Conservation (phyloP, 2,888 invertebrate genomes). For the Lymantria dispar region DNA sequence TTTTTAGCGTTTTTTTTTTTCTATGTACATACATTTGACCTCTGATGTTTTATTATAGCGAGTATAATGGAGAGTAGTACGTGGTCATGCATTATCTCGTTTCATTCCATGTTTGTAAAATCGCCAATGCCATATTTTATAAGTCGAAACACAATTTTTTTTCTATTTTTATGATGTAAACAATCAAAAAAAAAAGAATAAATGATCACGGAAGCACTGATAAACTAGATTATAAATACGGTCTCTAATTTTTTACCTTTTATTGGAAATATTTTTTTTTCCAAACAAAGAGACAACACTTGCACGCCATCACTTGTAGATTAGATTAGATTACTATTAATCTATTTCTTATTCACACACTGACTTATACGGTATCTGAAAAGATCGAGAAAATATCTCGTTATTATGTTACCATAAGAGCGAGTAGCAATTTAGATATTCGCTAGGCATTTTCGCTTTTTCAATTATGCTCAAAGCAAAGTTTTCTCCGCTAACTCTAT, state of each 20-base stretch:
- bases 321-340: conserved; percentile 23
- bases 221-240: not conserved
- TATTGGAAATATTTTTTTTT: conserved; percentile 49
- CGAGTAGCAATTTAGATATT: conserved; percentile 20
- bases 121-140: no score
- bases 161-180: no score
- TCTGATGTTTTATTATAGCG: no score
- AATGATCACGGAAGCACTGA: no score
- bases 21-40: no score
- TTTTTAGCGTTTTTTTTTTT: no score
- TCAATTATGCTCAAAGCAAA: conserved; percentile 23
- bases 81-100: no score
- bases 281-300: conserved; percentile 41
- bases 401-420: conserved; percentile 31
- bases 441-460: conserved; percentile 33
- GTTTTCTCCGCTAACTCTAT: conserved; percentile 9
- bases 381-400: conserved; percentile 54
- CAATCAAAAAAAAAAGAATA: no score
- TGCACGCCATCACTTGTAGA: conserved; percentile 57
- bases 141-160: no score
- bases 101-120: no score
- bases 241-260: conserved; percentile 50
- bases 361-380: conserved; percentile 58
- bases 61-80: no score
- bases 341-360: conserved; percentile 34